Conservation (phyloP, 2,113 vertebrate genomes). For the Leptobrachium leishanense region DNA sequence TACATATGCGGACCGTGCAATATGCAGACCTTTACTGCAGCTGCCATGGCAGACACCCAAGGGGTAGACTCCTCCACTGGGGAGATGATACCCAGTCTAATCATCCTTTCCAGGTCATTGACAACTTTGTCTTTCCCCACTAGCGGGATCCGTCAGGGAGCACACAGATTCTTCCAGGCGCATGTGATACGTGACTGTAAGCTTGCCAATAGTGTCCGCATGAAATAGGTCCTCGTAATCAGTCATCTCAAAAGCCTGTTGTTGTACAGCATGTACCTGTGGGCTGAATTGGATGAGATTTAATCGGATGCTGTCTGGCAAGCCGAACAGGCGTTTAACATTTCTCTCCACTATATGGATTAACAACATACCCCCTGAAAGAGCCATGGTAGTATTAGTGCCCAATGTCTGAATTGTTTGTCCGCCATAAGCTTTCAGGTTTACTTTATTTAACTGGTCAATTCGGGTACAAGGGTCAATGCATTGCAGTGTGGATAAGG, state of each 20-base stretch:
- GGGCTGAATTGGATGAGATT: no score
- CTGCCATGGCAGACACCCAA: constrained; percentile 6
- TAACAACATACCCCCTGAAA: not conserved
- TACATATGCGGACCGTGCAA: constrained; percentile 7
- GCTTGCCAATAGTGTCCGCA: not conserved
- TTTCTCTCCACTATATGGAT: not conserved
- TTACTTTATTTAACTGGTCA: not conserved
- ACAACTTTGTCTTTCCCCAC: constrained; percentile 2
- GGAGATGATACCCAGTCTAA: constrained; percentile 3
- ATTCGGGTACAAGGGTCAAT: not conserved
- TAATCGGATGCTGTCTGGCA: not conserved
- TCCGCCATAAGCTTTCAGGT: not conserved
- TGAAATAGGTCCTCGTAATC: not conserved
- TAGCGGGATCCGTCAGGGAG: constrained; percentile 23
- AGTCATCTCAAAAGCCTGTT: no score
- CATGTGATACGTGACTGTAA: not conserved
- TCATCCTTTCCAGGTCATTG: constrained; percentile 25
- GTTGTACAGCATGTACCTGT: no score
- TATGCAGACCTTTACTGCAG: constrained; percentile 15
- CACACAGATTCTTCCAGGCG: not conserved
- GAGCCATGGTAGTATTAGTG: not conserved
- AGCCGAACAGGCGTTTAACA: not conserved
- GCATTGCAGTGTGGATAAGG: not conserved
- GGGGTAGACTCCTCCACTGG: no score
- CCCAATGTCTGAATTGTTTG: not conserved